Evolutionary conservation across 2,797 vertebrate species (phyloP), one percentile per base, ranked within the genome.

Genomic region (Synaphobranchus kaupii): DNA sequence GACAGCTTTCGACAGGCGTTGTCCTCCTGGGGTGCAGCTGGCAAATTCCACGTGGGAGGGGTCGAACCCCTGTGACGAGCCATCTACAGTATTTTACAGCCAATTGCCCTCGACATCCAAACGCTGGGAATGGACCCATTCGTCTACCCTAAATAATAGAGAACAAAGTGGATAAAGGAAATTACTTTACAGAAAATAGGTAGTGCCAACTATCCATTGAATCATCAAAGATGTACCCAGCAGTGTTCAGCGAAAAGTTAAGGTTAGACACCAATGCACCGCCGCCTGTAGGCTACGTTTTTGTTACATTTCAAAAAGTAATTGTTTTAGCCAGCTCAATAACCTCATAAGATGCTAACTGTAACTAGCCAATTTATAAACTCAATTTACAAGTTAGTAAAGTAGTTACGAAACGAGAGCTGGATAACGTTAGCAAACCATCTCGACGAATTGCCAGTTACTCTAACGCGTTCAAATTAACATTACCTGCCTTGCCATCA

Each of bases 71-170:
- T 31, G 50, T 47, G 39, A 78, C 50, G 63, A 87, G 50, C 71
- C 25, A 31, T 76, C 50, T 76, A 56, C 47, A 84, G 52, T 50
- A 10, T 52, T 48, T 82, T 25, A 25, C 15, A 34, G 17, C 44
- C 15, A 39, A 31, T 34, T 47, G 71, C 28, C 54, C 66, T 39
- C 66, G 86, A 60, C 66, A 78, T 31, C 68, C 52, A 58, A 84
- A 58, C 9, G 83, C 82, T 68, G n/a, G 28, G 44, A 54, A 68
- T 6, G 54, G 39, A 22, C 31, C 71, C 44, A 83, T 31, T 78
- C 28, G n/a, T 39, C 48, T 56, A 31, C 84, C 63, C 83, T 87
- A 25, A 47, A 71, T 8, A 76, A 84, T 20, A 78, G 13, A 87
- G 34, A 84, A 78, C 31, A 54, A 28, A 54, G 25, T 54, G 80